Evolutionary conservation across 2,797 vertebrate genomes (phyloP), one percentile per base, ranked within the genome.

Genomic region (Cyprinella venusta): DNA sequence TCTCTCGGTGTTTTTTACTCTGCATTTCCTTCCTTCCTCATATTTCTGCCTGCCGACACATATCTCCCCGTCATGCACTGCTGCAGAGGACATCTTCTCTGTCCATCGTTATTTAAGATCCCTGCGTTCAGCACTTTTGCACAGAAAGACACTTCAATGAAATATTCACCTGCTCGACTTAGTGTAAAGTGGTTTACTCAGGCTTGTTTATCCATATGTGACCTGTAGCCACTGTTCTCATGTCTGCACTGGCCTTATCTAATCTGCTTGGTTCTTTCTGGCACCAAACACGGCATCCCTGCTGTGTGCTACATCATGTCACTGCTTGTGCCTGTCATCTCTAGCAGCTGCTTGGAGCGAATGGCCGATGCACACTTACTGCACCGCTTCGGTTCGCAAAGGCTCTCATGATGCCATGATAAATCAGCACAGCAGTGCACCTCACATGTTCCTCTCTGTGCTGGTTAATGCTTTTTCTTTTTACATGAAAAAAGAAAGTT

Each of bases 271-370:
- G 54, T 72, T 81, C 38, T 78, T 61, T 70, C 70, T 79, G 80
- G 77, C 80, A 80, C 83, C 61, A 80, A 77, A 72, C 71, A 71
- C 30, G 13, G 50, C 48, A 68, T 64, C 74, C 82, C 78, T 52
- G 18, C 86, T 81, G 86, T 40, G 72, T 59, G 74, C 65, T 87
- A 82, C 84, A 85, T 65, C 76, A 85, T 79, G 72, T 85, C 65
- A 26, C 76, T 50, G 38, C 76, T 82, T 69, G 83, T 81, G 79
- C 63, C 64, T 50, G 30, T 87, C 71, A 77, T 82, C 79, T 64
- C 48, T 63, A 69, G 72, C 77, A 83, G 77, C 78, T 83, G 78
- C 65, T 71, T 24, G 10, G 36, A 68, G 72, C 5, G 24, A 76
- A 26, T 1, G 71, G 56, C 80, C 48, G 33, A 65, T 65, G 80